Percentiles rank a stretch among this genome's conserved stretches.
phyloP scores from a whole-genome alignment of 2,888 invertebrate species.

The Dasypogon diadema region DNA sequence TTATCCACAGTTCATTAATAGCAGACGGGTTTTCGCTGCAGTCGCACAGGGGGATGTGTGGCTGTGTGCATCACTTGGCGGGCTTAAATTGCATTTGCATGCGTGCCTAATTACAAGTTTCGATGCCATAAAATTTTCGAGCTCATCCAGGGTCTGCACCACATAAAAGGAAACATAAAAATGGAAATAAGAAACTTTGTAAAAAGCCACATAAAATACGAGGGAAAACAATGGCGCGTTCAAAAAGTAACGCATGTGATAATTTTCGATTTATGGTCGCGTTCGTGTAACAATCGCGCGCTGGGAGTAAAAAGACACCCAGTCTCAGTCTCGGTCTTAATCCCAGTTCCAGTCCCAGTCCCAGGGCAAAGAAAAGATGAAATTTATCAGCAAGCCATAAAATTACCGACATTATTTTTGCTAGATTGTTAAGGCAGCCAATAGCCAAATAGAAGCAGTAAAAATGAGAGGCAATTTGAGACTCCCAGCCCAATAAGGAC shows the following conservation, averaged over 20 bases:
- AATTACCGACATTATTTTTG: conserved; percentile 20
- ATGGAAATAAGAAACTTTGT: conserved; percentile 41
- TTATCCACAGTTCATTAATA: conserved; percentile 52
- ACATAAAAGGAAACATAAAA: conserved; percentile 6
- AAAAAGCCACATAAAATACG: background rate
- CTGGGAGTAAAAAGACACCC: background rate
- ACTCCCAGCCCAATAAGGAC: background rate
- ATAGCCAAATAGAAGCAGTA: conserved; percentile 8
- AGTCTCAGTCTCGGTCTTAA: background rate
- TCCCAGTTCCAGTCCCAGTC: background rate
- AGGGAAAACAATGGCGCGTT: conserved; percentile 34
- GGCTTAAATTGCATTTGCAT: conserved; percentile 51
- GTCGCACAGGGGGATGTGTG: conserved; percentile 6
- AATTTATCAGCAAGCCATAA: conserved; percentile 29
- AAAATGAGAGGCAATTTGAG: conserved; percentile 18
- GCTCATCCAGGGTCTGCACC: background rate
- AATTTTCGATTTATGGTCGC: conserved; percentile 37
- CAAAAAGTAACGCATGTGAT: background rate
- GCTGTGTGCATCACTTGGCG: conserved; percentile 21
- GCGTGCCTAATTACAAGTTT: conserved; percentile 53
- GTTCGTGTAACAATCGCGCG: background rate
- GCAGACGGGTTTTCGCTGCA: conserved; percentile 20
- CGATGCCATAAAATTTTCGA: conserved; percentile 44
- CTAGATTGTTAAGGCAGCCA: background rate
- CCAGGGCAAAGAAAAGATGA: background rate